Base-by-base conservation (phyloP, 1,140 invertebrate species). In the Hylyphantes graminicola region DNA sequence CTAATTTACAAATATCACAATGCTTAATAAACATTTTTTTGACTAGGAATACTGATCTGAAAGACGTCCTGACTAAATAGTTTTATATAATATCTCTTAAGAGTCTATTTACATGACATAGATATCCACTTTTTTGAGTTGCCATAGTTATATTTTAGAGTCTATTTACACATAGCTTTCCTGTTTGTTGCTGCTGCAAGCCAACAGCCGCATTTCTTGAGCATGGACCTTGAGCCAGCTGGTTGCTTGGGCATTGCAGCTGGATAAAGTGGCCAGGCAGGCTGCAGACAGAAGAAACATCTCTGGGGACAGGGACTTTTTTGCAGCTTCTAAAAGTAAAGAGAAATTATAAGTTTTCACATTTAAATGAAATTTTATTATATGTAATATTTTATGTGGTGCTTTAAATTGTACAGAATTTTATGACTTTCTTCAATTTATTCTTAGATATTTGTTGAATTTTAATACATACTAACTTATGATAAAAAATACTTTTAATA, bases 251-350 rank as follows among this genome's bases (percentile, higher is more conserved):
- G 35, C 48, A 70, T 57, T 85, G 54, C 15, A 77, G 2, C 54
- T 8, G 11, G 82, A 85, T 7, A 85, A 65, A 21, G 82, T 76
- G 15, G 73, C 82, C n/a, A 85, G 59, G n/a, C 73, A 85, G 13
- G 82, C 73, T 8, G 82, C 82, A 8, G 82, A 70, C 15, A 85
- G 50, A 10, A 85, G 59, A 54, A 76, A 85, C 74, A 77, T 77
- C 54, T 85, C 82, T 19, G 82, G 73, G 2, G 82, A 85, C 50
- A 85, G 63, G n/a, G 82, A 54, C 77, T 35, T 85, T 63, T 85
- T 63, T 57, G 73, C 82, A 59, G 19, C n/a, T 76, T 73, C 82
- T 75, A 13, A 53, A 77, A 73, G 61, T 15, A 77, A 67, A 74
- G 35, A 15, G 9, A 67, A 78, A 17, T 35, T 74, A 59, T 59